These are phyloP conservation scores for Drosophila pandora DNA, from an alignment of 1,140 invertebrate species.

Conservation along the genomic window DNA sequence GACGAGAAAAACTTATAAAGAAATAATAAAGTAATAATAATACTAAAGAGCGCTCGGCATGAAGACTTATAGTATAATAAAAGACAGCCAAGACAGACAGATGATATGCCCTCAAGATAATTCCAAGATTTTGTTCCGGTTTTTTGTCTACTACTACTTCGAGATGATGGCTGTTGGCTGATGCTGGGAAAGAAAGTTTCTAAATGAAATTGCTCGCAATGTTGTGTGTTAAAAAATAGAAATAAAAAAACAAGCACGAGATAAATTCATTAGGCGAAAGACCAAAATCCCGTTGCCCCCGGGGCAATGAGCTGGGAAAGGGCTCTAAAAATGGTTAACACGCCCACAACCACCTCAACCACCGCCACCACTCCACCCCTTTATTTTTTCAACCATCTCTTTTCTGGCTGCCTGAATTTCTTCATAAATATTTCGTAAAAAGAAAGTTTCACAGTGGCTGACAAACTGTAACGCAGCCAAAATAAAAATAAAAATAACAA, in stretches of 20 bases:
- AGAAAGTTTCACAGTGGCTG: conserved; percentile 75
- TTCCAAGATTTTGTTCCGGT: conserved; percentile 68
- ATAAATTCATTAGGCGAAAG: conserved; percentile 66
- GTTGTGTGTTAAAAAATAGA: conserved; percentile 50
- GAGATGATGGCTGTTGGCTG: background rate
- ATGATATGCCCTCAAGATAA: conserved; percentile 51
- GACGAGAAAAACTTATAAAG: conserved; percentile 48
- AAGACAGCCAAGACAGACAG: conserved; percentile 12
- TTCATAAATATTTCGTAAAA: conserved; percentile 77
- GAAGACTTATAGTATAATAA: background rate
- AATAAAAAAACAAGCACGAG: conserved; percentile 29
- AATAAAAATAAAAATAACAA: conserved; percentile 17
- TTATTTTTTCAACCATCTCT: conserved; percentile 9
- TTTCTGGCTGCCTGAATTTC: conserved; percentile 50
- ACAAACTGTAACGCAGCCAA: conserved; percentile 74
- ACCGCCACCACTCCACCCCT: conserved; percentile 18
- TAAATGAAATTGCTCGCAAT: conserved; percentile 74
- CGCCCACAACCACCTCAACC: conserved; percentile 48
- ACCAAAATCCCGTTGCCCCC: conserved; percentile 36
- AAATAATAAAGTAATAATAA: conserved; percentile 57
- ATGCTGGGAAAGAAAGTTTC: conserved; percentile 73
- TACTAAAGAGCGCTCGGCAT: conserved; percentile 47
- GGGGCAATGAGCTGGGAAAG: conserved; percentile 41
- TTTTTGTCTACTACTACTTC: conserved; percentile 34
- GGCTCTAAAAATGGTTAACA: conserved; percentile 57